Base-by-base conservation (phyloP, 2,888 invertebrate species). In the Andrena haemorrhoa region DNA sequence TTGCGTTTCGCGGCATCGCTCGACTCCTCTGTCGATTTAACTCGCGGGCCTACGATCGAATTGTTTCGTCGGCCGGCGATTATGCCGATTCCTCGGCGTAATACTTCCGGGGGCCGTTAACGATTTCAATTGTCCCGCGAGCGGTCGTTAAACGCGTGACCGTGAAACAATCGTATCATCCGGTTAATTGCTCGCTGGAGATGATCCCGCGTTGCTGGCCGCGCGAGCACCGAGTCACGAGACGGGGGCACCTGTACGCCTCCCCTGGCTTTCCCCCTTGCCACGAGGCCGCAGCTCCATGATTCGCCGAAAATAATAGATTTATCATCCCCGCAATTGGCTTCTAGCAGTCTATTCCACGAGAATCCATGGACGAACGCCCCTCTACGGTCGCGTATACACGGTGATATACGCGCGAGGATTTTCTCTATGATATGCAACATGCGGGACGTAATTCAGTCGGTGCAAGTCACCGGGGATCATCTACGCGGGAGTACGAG, bases 381-480 rank as follows among this genome's bases (percentile, higher is more conserved):
- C 85, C 69, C 61, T 75, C 47, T 58, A 65, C 70, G 63, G 29
- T 20, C 56, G 7, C 35, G n/a, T 41, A 61, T 12, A 68, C 61
- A 41, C 75, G 61, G 35, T 74, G 89, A 91, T 90, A 86, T 83
- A 85, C 79, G 89, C 85, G 87, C 84, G 72, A 79, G 90, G 89
- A 89, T 89, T 90, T 90, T 90, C 90, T 85, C 84, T 81, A 83
- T 83, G 88, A 91, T 91, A 90, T 85, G 90, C 90, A 90, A 90
- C 90, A 90, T 88, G 89, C 91, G 91, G 90, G 91, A 89, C 89
- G 91, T 93, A 92, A 93, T 92, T 91, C 92, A 89, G 88, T 89
- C 86, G 83, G 66, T 92, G 93, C 93, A 92, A 93, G 93, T 93
- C 93, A 93, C 92, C 89, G 88, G 87, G 87, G 92, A 92, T 93